Percentiles rank a stretch among this genome's conserved stretches.
Evolutionary conservation across 1,140 invertebrate species (phyloP).

Genomic region (Rhynchophorus ferrugineus): DNA sequence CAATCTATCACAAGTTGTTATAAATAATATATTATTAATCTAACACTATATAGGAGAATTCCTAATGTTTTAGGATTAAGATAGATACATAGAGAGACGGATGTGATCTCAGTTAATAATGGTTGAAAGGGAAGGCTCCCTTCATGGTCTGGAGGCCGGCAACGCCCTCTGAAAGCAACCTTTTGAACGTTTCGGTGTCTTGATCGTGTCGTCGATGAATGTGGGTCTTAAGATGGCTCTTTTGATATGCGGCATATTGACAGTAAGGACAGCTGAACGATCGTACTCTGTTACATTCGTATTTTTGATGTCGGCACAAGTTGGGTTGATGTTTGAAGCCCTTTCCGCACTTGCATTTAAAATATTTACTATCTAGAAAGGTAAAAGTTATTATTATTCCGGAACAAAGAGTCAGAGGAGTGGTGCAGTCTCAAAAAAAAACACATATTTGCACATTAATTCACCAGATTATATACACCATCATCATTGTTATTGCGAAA

Average conservation of each 20-base stretch:
- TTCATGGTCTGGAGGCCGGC: too few species aligned
- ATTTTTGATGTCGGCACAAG: conserved; percentile 41
- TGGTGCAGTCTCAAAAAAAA: too few species aligned
- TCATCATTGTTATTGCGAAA: too few species aligned
- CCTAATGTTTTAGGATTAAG: too few species aligned
- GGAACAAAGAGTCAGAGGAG: conserved; percentile 6
- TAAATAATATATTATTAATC: too few species aligned
- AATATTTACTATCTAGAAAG: neutral
- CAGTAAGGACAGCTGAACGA: conserved; percentile 51
- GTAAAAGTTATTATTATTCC: conserved; percentile 3
- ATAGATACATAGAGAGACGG: too few species aligned
- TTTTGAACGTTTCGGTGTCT: conserved; percentile 6
- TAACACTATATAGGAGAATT: too few species aligned
- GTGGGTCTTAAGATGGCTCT: conserved; percentile 41
- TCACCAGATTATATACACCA: too few species aligned
- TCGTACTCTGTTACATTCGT: conserved; percentile 52
- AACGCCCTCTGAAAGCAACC: conserved; percentile 8
- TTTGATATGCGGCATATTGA: conserved; percentile 41
- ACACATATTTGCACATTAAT: too few species aligned
- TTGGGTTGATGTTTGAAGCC: conserved; percentile 36
- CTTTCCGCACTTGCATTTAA: conserved; percentile 30
- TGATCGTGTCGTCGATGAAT: conserved; percentile 28
- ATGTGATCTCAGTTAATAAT: too few species aligned
- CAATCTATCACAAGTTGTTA: too few species aligned
- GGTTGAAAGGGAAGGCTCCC: too few species aligned